Conservation (phyloP, 1,140 invertebrate species). For the Ooceraea biroi region DNA sequence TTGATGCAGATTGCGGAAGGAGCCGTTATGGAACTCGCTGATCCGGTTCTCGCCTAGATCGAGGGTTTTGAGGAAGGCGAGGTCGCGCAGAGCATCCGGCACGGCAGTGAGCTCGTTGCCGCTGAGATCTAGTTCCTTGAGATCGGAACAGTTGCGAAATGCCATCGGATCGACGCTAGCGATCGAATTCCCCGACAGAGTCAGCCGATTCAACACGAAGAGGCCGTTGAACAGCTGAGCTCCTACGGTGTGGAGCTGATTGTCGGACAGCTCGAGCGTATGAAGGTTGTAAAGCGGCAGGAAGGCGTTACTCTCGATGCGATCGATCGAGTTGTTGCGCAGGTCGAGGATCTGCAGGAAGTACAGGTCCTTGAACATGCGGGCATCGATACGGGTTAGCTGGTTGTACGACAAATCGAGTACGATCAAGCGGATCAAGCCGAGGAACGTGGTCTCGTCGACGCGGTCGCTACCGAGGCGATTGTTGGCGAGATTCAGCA, state of each 20-base stretch:
- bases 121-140: constrained; percentile 96
- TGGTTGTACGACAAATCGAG: constrained; percentile 95
- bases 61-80: constrained; percentile 93
- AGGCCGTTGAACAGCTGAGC: constrained; percentile 94
- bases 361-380: constrained; percentile 95
- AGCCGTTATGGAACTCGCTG: constrained; percentile 91
- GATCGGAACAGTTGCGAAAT: constrained; percentile 95
- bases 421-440: constrained; percentile 93
- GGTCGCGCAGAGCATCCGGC: constrained; percentile 93
- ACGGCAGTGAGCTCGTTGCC: constrained; percentile 93
- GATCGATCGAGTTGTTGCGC: constrained; percentile 94
- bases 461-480: constrained; percentile 93
- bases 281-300: constrained; percentile 94
- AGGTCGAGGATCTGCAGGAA: constrained; percentile 95
- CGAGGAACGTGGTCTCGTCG: constrained; percentile 93
- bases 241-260: constrained; percentile 93
- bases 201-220: constrained; percentile 93
- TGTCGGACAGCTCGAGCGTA: constrained; percentile 94
- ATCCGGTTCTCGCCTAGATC: constrained; percentile 96
- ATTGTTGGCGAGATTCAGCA: constrained; percentile 95
- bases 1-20: constrained; percentile 93
- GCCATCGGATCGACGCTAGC: constrained; percentile 92
- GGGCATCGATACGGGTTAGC: constrained; percentile 92
- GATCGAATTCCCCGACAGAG: constrained; percentile 94
- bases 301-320: constrained; percentile 95